These are phyloP conservation scores for Nephrotoma flavescens DNA, from an alignment of 2,888 invertebrate genomes.

Conservation along the genomic window DNA sequence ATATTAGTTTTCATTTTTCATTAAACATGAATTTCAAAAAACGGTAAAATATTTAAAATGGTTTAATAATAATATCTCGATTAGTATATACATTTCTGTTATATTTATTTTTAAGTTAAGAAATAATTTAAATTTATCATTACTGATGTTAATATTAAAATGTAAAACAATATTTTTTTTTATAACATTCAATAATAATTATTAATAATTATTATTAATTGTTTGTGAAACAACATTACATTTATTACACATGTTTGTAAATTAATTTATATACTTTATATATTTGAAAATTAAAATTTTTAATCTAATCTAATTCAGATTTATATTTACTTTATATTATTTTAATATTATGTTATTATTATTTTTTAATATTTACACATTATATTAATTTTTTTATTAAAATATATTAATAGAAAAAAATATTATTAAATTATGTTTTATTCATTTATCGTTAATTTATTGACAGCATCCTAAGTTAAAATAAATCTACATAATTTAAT, in stretches of 20 bases:
- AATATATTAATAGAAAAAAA: constrained; percentile 1
- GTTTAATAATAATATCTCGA: neutral
- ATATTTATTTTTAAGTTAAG: neutral
- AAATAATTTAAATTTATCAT: neutral
- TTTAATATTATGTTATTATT: neutral
- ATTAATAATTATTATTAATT: neutral
- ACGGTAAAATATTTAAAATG: neutral
- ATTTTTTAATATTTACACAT: neutral
- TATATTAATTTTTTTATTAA: neutral
- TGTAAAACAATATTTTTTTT: neutral
- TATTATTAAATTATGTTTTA: neutral
- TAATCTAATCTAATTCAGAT: neutral
- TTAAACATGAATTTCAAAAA: neutral
- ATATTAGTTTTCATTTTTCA: neutral
- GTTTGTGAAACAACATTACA: neutral
- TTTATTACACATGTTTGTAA: neutral
- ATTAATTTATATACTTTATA: neutral
- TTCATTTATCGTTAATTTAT: neutral
- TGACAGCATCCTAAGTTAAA: neutral
- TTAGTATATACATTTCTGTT: neutral
- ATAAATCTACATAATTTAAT: neutral
- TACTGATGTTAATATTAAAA: neutral
- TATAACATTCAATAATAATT: neutral
- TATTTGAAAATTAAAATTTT: neutral
- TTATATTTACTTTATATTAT: neutral